Evolutionary conservation across 2,888 invertebrate genomes (phyloP).

Genomic region (Parascotia fuliginaria): DNA sequence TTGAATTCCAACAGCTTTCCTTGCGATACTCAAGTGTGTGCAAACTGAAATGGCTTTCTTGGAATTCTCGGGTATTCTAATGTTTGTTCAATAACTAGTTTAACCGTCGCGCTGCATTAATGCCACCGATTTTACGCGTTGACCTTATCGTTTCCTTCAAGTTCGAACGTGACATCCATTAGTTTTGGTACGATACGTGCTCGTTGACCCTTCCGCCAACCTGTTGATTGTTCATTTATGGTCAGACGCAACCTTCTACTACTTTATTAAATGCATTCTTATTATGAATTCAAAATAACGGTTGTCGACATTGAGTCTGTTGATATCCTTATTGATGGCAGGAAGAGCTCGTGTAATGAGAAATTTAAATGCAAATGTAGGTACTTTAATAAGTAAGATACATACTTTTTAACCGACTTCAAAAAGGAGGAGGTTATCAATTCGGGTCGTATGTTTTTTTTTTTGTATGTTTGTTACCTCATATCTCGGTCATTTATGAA

Average conservation of each 20-base stretch:
- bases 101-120: constrained; percentile 12
- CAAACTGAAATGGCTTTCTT: constrained; percentile 10
- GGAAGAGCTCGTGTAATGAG: constrained; percentile 2
- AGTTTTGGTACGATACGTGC: constrained; percentile 40
- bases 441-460: too few species aligned
- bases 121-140: constrained; percentile 16
- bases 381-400: too few species aligned
- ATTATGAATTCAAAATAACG: constrained; percentile 31
- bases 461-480: too few species aligned
- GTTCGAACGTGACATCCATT: constrained; percentile 36
- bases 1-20: constrained; percentile 7
- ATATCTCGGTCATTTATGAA: too few species aligned
- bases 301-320: constrained; percentile 17
- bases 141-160: constrained; percentile 27
- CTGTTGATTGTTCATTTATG: constrained; percentile 53
- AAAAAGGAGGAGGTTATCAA: too few species aligned
- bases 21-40: constrained; percentile 8
- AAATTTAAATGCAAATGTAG: not conserved
- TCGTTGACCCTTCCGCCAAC: constrained; percentile 37
- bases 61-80: constrained; percentile 1
- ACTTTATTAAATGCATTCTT: constrained; percentile 32
- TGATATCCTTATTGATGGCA: constrained; percentile 6
- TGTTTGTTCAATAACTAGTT: constrained; percentile 24
- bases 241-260: constrained; percentile 33
- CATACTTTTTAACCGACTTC: too few species aligned